Evolutionary conservation across 2,888 invertebrate genomes (phyloP).

Genomic region (Eilema depressum): DNA sequence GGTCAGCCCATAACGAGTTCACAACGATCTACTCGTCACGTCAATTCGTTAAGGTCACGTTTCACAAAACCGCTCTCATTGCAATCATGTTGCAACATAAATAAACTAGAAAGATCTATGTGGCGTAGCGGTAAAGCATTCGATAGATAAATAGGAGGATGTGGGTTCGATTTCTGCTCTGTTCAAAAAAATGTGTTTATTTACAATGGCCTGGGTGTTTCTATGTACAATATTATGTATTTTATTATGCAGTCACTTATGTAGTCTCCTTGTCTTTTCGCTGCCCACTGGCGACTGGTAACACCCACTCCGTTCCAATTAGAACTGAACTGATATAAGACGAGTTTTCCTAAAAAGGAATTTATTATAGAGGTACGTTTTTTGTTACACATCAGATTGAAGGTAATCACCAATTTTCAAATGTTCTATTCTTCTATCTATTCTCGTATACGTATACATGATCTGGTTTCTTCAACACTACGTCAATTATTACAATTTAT

Average conservation of each 20-base stretch:
- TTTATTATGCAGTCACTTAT: background rate
- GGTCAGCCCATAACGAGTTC: slow-evolving; percentile 14
- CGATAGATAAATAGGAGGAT: too few species aligned
- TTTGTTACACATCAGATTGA: background rate
- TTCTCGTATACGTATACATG: background rate
- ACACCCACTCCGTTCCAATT: background rate
- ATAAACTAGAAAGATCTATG: slow-evolving; percentile 21
- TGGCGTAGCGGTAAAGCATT: background rate
- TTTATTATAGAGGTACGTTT: background rate
- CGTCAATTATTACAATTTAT: background rate
- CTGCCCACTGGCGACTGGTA: background rate
- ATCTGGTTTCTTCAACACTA: background rate
- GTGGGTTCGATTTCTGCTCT: too few species aligned
- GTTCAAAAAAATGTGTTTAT: too few species aligned
- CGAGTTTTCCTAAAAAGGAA: background rate
- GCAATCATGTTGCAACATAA: slow-evolving; percentile 37
- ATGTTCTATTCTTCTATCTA: background rate
- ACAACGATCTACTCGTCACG: slow-evolving; percentile 15
- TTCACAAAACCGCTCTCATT: slow-evolving; percentile 37
- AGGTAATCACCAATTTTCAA: background rate
- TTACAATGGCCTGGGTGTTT: too few species aligned
- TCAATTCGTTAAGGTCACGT: slow-evolving; percentile 48
- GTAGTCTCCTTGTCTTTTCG: background rate
- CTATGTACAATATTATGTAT: background rate
- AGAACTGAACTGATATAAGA: background rate